A percentile compares a stretch with the other conserved stretches of the same genome.
These are phyloP conservation scores for Acronicta leporina DNA, from an alignment of 2,888 invertebrate species.

Conservation along the genomic window DNA sequence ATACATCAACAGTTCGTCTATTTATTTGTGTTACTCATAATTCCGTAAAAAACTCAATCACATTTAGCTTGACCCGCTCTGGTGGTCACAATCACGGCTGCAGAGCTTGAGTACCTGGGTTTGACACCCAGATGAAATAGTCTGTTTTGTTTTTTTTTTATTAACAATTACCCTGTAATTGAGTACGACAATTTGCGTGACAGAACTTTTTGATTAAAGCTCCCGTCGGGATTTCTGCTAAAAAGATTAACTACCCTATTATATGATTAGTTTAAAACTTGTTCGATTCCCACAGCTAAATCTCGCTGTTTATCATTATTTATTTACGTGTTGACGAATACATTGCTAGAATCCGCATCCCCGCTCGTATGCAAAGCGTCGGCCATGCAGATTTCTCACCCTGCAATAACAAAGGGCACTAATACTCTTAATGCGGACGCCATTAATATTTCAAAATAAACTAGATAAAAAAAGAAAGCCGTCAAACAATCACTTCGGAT, in stretches of 20 bases:
- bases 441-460: conserved; percentile 88
- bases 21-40: too few relatives aligned
- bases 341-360: conserved; percentile 79
- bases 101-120: too few relatives aligned
- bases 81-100: too few relatives aligned
- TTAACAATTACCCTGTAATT: too few relatives aligned
- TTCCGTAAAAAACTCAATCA: too few relatives aligned
- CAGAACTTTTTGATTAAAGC: neutral
- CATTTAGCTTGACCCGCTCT: too few relatives aligned
- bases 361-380: conserved; percentile 78
- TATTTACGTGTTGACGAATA: conserved; percentile 87
- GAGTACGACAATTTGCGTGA: too few relatives aligned
- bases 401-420: conserved; percentile 85
- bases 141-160: too few relatives aligned
- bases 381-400: conserved; percentile 78
- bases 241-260: conserved; percentile 11
- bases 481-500: conserved; percentile 58
- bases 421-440: conserved; percentile 84
- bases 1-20: too few relatives aligned
- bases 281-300: conserved; percentile 33
- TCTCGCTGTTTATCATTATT: conserved; percentile 81
- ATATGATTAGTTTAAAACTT: conserved; percentile 7
- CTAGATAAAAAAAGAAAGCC: conserved; percentile 81
- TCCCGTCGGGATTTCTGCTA: neutral
- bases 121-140: too few relatives aligned